Evolutionary conservation across 2,113 vertebrate species (phyloP), one percentile per base, ranked within the genome.

Genomic region (Opisthocomus hoazin): DNA sequence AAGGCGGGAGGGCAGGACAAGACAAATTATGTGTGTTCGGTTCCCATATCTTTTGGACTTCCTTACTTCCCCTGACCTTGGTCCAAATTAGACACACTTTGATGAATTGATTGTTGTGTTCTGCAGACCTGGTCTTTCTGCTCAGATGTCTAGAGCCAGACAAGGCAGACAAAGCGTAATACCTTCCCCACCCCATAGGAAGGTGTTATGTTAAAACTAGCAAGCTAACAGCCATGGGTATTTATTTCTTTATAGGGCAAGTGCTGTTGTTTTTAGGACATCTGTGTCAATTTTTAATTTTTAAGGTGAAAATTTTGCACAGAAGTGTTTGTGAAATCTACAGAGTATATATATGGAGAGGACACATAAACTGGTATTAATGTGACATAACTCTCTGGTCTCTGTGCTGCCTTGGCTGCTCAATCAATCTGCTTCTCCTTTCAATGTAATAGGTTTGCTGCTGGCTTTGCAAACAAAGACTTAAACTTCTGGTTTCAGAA

Each of bases 121-220:
- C 54, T 76, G 32, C 32, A 56, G 48, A 27, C 15, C 17, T 71
- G 23, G 13, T 83, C 51, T 79, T 79, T 48, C 24, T 15, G 45
- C 30, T 65, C 18, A 14, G 20, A 24, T 65, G 15, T 68, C 58
- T 80, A 32, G 18, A 88, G 26, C 66, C 48, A 57, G 34, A 20
- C 24, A 51, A 30, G 26, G 48, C 48, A 54, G 21, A 21, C 39
- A 37, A 54, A n/a, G 46, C 14, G 7, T 15, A 41, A 76, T 48
- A 17, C 15, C 7, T 10, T 5, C 5, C 5, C 3, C 3, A 1
- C 2, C 10, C 10, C 12, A 11, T 32, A 48, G 46, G 32, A 75
- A 64, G n/a, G 20, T 54, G 7, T 20, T 82, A 2, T 16, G 8
- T 43, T 39, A 77, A 65, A 61, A 17, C 20, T 65, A 64, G 26